phyloP scores from a whole-genome alignment of 1,140 invertebrate genomes.

The Tenebrio molitor region DNA sequence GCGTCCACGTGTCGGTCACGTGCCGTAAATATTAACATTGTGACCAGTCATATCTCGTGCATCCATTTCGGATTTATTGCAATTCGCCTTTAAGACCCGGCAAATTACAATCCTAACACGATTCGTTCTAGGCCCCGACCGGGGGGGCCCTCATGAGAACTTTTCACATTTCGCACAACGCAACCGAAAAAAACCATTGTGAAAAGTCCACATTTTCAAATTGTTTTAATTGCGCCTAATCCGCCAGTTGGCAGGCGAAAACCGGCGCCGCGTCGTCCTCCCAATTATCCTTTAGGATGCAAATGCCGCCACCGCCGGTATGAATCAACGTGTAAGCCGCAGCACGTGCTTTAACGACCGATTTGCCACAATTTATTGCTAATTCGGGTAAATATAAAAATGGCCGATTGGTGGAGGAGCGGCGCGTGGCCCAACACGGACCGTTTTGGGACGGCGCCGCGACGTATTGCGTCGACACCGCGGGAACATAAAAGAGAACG shows the following conservation, averaged over 20 bases:
- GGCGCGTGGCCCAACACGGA: constrained; percentile 13
- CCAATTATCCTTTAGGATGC: constrained; percentile 11
- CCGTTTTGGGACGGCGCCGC: constrained; percentile 56
- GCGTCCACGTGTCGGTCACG: constrained; percentile 25
- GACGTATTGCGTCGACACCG: constrained; percentile 49
- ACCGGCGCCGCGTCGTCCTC: neutral
- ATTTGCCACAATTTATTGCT: constrained; percentile 63
- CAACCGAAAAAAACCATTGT: neutral
- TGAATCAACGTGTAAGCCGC: constrained; percentile 58
- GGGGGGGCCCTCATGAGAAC: neutral
- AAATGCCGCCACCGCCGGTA: constrained; percentile 5
- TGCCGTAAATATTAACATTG: constrained; percentile 46
- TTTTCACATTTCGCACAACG: neutral
- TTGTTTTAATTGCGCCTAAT: no score
- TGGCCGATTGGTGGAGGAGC: constrained; percentile 35
- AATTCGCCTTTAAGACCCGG: constrained; percentile 33
- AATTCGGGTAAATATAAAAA: constrained; percentile 63
- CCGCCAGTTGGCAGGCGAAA: no score
- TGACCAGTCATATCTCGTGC: constrained; percentile 41
- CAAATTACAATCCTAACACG: constrained; percentile 43
- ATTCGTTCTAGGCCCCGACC: constrained; percentile 4
- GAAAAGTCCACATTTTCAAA: no score
- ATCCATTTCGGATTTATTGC: constrained; percentile 40
- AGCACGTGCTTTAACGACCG: constrained; percentile 60
- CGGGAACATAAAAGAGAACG: constrained; percentile 59